phyloP scores from a whole-genome alignment of 2,113 vertebrate species.

The Montifringilla adamsi region DNA sequence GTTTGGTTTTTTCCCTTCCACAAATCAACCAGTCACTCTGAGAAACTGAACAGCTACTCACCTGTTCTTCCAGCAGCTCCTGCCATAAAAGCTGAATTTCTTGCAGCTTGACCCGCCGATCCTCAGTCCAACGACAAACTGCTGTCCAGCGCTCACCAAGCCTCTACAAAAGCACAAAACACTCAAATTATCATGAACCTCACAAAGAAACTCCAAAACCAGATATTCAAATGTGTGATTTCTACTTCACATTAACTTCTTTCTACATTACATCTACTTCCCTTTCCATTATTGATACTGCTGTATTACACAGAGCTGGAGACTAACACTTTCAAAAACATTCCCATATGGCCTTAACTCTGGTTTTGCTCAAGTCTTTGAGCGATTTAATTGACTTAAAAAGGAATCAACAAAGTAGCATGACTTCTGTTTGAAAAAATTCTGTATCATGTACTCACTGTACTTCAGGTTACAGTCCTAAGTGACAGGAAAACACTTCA shows the following conservation, averaged over 20 bases:
- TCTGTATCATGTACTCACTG: background rate
- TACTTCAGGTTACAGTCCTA: background rate
- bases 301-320: background rate
- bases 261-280: background rate
- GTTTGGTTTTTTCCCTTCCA: background rate
- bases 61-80: constrained; percentile 91
- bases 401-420: background rate
- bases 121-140: constrained; percentile 96
- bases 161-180: constrained; percentile 67
- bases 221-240: background rate
- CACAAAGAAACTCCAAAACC: background rate
- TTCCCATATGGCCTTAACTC: background rate
- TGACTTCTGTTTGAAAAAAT: background rate
- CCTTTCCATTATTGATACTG: background rate
- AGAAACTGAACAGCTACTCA: constrained; percentile 24
- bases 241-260: background rate
- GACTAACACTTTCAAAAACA: background rate
- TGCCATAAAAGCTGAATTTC: constrained; percentile 89
- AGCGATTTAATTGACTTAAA: background rate
- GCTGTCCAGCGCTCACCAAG: constrained; percentile 97
- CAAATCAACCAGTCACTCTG: background rate
- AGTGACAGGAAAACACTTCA: background rate
- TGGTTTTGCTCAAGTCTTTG: background rate
- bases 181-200: fast-evolving
- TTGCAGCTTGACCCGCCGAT: constrained; percentile 86